Base-by-base conservation (phyloP, 2,797 vertebrate species). In the Monodelphis domestica region DNA sequence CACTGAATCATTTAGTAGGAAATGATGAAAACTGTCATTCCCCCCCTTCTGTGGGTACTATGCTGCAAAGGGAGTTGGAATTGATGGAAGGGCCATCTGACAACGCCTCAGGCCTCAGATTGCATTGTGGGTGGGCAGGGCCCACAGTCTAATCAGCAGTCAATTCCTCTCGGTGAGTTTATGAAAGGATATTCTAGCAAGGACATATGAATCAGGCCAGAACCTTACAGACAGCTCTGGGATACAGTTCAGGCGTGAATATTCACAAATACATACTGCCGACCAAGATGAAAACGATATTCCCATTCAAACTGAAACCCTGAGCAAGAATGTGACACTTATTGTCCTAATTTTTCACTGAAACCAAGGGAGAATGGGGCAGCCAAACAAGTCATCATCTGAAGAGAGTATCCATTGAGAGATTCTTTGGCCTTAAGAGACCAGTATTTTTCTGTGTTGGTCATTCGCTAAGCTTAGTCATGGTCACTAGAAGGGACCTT, bases 11-110 rank as follows among this genome's bases (percentile, higher is more conserved):
- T 97, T 95, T 90, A 96, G 89, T 70, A 93, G 95, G 95, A 92
- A 97, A 95, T 53, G 93, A 95, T 94, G 97, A 95, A 97, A 97
- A 94, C 92, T 63, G 92, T 89, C 93, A 94, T 54, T 93, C 94
- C 93, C 93, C 70, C 91, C 88, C 96, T 57, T 54, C 30, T 38
- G 88, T 84, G 50, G 21, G 93, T 2, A 91, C 93, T 93, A 93
- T 95, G 50, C 87, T 95, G 97, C 87, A 54, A 57, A 97, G 89
- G 94, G 91, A 93, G 88, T 93, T 1, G 38, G 59, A n/a, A 95
- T 91, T 91, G 93, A 95, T 0, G 52, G 94, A 54, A 56, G 93
- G 92, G 93, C 92, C 52, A 2, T 51, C 95, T 94, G 93, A 95
- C 89, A 90, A 93, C 29, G 94, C 96, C 94, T 93, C 51, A 1